Evolutionary conservation across 1,140 invertebrate genomes (phyloP).

Genomic region (Copidosoma floridanum): DNA sequence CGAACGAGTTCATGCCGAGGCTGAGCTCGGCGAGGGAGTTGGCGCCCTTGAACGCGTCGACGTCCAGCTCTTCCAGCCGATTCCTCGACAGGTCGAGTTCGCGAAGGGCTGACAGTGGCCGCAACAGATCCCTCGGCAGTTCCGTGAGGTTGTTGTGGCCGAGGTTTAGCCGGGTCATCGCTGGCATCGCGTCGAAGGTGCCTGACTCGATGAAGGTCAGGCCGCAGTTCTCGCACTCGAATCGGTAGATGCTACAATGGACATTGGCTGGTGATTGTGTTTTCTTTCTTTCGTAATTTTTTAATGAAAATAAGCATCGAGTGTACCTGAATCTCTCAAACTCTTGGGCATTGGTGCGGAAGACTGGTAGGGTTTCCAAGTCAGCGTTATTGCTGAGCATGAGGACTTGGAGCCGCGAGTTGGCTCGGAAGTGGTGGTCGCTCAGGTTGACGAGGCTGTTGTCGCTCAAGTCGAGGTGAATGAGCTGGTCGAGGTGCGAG

Average conservation of each 20-base stretch:
- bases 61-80: conserved; percentile 58
- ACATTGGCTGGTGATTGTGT: too few relatives aligned
- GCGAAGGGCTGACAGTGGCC: conserved; percentile 58
- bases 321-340: conserved; percentile 46
- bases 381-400: conserved; percentile 66
- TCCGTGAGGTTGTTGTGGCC: conserved; percentile 57
- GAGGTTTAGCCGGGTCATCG: conserved; percentile 63
- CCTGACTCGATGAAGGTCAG: conserved; percentile 61
- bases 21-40: conserved; percentile 63
- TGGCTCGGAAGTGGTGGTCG: conserved; percentile 65
- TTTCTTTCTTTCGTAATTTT: too few relatives aligned
- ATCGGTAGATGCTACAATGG: conserved; percentile 59
- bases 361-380: conserved; percentile 61
- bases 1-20: conserved; percentile 69
- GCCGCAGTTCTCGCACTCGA: conserved; percentile 69
- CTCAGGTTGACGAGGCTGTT: conserved; percentile 63
- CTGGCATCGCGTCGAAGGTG: conserved; percentile 67
- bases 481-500: conserved; percentile 60
- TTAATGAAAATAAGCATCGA: too few relatives aligned
- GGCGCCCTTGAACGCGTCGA: conserved; percentile 60
- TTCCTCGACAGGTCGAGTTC: conserved; percentile 72
- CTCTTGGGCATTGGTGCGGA: conserved; percentile 40
- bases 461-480: conserved; percentile 67
- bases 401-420: conserved; percentile 66
- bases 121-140: conserved; percentile 52